Base-by-base conservation (phyloP, 1,140 invertebrate genomes). In the Heliconius eleuchia region DNA sequence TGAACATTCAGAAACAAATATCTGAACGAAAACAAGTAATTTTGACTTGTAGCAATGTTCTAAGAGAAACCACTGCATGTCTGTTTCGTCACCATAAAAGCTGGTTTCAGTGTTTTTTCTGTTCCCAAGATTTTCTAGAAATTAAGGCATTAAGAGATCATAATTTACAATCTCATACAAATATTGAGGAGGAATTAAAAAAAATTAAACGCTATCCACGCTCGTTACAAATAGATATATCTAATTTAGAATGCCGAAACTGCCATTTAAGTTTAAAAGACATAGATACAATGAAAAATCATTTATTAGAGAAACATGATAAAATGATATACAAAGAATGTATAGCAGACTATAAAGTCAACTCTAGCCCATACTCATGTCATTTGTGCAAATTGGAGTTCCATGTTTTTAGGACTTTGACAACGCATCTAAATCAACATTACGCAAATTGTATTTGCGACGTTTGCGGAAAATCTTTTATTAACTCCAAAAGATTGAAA, bases 21-120 rank as follows among this genome's bases (percentile, higher is more conserved):
- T 93, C 91, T 2, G 90, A 93, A 84, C 75, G 90, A 0, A 90
- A 87, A 83, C 84, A 86, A 7, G 75, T 91, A 2, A 92, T 89
- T n/a, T 18, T 88, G 18, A 93, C 92, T 0, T 91, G 89, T 70
- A 81, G 82, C 0, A 87, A 79, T 3, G 87, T 94, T 4, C 82
- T 94, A 1, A 84, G 79, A 74, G 81, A 89, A 66, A 92, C 92
- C 5, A 92, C 89, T 0, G 92, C 92, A 0, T 94, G 91, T 70
- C 92, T 91, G 0, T 94, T 94, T 81, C 83, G 91, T 27, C 91
- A 94, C 71, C 89, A 91, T 83, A 92, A 89, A 46, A 94, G 92
- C 83, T 93, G 91, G 91, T 94, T 94, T 80, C 88, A 87, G 82
- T 94, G 92, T 55, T 93, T 94, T 80, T 94, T 89, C 80, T 94